Evolutionary conservation across 2,797 vertebrate species (phyloP), one percentile per base, ranked within the genome.

Genomic region (Typhlichthys subterraneus): DNA sequence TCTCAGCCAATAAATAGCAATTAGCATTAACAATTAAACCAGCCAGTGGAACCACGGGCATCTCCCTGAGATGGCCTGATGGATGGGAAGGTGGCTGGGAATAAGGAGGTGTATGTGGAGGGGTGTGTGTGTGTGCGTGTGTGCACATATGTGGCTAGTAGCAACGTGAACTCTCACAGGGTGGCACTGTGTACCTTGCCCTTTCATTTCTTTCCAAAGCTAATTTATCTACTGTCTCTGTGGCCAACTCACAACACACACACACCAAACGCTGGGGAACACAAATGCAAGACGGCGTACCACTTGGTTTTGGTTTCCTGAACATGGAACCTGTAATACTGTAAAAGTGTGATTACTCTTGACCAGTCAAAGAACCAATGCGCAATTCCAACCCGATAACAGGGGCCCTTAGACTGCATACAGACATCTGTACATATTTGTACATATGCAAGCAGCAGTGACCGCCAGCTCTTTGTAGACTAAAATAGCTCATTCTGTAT

Each of bases 21-120:
- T 99, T 99, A 99, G 96, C 96, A 98, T 99, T 98, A 99, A 99
- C 97, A 99, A 98, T 99, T 99, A 99, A 99, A 97, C 95, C 95
- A 99, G 93, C 93, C 94, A 95, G 93, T 97, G 97, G 97, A 99
- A 99, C 97, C 94, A 89, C 95, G 93, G 95, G 95, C 95, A 94
- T 94, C 97, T 99, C 96, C 96, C 95, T 92, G 85, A 94, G 94
- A 97, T 97, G 95, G 94, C 93, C 96, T 97, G 95, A 97, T 97
- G 95, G 96, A 97, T 97, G 89, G 88, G 86, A 85, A 84, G 86
- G 86, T 87, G 83, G 86, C 69, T 71, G 65, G 65, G 75, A 87
- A 88, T 76, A 77, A 86, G 81, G 82, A 14, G 78, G 77, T 85
- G 70, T 46, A 67, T 66, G 63, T 66, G 56, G 53, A 68, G 70